phyloP scores from a whole-genome alignment of 2,113 vertebrate species.

The Nanorana parkeri region DNA sequence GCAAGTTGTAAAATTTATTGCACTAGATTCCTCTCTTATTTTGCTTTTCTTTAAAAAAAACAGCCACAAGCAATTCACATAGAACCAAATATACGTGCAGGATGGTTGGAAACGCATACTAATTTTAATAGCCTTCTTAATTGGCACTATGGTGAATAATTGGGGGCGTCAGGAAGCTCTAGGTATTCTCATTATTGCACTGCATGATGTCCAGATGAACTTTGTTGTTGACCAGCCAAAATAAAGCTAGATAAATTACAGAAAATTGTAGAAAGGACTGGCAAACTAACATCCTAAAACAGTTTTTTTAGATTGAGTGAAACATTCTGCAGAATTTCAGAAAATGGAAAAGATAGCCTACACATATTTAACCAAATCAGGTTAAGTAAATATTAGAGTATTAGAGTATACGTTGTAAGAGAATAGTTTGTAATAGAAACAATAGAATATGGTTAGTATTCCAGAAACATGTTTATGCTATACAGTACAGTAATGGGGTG shows the following conservation, averaged over 20 bases:
- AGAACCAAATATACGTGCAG: slow-evolving; percentile 55
- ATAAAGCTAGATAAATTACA: slow-evolving; percentile 56
- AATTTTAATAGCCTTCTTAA: slow-evolving; percentile 71
- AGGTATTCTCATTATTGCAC: slow-evolving; percentile 69
- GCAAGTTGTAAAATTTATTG: too few relatives aligned
- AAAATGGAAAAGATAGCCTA: too few relatives aligned
- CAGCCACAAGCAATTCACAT: not conserved
- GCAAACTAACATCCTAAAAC: slow-evolving; percentile 53
- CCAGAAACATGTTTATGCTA: too few relatives aligned
- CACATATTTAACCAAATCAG: too few relatives aligned
- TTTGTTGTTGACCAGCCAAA: slow-evolving; percentile 64
- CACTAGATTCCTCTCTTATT: too few relatives aligned
- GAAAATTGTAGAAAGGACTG: slow-evolving; percentile 59
- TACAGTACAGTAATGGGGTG: too few relatives aligned
- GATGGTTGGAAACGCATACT: slow-evolving; percentile 62
- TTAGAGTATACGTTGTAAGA: too few relatives aligned
- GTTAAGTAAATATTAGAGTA: too few relatives aligned
- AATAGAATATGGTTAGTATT: too few relatives aligned
- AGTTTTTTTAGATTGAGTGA: slow-evolving; percentile 11
- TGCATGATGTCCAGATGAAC: slow-evolving; percentile 54
- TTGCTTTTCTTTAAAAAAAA: not conserved
- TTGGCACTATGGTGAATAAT: slow-evolving; percentile 71
- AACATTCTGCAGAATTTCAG: too few relatives aligned
- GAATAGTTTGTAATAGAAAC: too few relatives aligned
- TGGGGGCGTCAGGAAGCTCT: slow-evolving; percentile 65